Conservation (phyloP, 2,888 invertebrate genomes). For the Yponomeuta sedellus region DNA sequence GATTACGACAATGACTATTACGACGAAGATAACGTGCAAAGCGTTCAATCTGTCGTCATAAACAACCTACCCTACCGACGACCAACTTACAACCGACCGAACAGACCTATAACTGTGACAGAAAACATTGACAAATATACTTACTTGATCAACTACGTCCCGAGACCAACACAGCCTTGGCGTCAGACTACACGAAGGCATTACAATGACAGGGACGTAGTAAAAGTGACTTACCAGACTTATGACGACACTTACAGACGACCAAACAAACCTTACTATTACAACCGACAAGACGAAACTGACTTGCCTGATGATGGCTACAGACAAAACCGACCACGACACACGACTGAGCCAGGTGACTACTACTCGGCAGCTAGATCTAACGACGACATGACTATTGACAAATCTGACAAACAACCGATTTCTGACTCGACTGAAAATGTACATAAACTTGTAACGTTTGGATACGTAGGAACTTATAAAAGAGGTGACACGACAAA, state of each 20-base stretch:
- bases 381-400: conserved; percentile 39
- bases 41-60: conserved; percentile 60
- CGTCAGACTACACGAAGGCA: conserved; percentile 55
- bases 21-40: conserved; percentile 50
- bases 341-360: conserved; percentile 37
- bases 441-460: conserved; percentile 64
- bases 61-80: conserved; percentile 57
- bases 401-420: conserved; percentile 25
- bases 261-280: conserved; percentile 27
- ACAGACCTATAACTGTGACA: conserved; percentile 62
- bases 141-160: conserved; percentile 72
- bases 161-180: conserved; percentile 66
- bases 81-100: conserved; percentile 31
- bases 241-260: conserved; percentile 65
- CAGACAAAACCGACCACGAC: conserved; percentile 44
- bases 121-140: conserved; percentile 69
- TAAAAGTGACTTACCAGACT: conserved; percentile 68
- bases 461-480: conserved; percentile 68
- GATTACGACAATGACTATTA: conserved; percentile 30
- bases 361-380: conserved; percentile 58
- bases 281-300: conserved; percentile 31
- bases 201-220: conserved; percentile 53
- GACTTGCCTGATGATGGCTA: conserved; percentile 33
- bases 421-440: conserved; percentile 46
- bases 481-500: conserved; percentile 39